Percentiles rank a stretch among this genome's conserved stretches.
These are phyloP conservation scores for Nothoprocta perdicaria DNA, from an alignment of 2,113 vertebrate genomes.

Conservation along the genomic window DNA sequence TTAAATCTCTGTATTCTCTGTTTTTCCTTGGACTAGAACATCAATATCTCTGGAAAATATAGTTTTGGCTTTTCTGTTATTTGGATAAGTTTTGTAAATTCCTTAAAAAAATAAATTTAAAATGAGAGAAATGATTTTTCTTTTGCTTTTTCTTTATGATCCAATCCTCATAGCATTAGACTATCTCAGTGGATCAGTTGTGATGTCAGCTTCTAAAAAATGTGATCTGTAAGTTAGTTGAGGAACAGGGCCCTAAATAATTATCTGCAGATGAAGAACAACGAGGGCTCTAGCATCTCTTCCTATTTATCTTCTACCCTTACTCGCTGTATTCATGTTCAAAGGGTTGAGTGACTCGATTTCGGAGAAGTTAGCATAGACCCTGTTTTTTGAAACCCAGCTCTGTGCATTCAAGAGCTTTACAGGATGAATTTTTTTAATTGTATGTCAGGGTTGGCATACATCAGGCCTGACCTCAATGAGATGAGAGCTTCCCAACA, in stretches of 20 bases:
- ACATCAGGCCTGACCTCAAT: background rate
- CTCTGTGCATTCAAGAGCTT: background rate
- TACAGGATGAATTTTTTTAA: background rate
- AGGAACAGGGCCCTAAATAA: background rate
- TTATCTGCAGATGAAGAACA: background rate
- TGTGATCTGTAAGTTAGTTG: background rate
- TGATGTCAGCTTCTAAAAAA: background rate
- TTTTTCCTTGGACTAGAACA: conserved; percentile 26
- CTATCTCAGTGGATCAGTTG: background rate
- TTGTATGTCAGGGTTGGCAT: background rate
- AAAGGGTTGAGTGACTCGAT: background rate
- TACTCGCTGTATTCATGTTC: background rate
- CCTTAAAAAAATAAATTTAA: background rate
- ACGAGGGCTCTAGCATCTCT: background rate
- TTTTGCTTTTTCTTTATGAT: background rate
- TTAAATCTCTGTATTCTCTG: background rate
- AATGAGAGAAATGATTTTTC: background rate
- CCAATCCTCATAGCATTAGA: background rate
- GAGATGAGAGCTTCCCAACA: background rate
- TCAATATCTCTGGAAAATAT: conserved; percentile 41
- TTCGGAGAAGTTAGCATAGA: background rate
- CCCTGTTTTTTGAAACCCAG: background rate
- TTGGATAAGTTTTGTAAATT: conserved; percentile 42
- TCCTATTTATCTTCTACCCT: background rate
- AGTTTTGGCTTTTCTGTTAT: conserved; percentile 23